Evolutionary conservation across 2,797 vertebrate genomes (phyloP), one percentile per base, ranked within the genome.

Genomic region (Acrocephalus scirpaceus): DNA sequence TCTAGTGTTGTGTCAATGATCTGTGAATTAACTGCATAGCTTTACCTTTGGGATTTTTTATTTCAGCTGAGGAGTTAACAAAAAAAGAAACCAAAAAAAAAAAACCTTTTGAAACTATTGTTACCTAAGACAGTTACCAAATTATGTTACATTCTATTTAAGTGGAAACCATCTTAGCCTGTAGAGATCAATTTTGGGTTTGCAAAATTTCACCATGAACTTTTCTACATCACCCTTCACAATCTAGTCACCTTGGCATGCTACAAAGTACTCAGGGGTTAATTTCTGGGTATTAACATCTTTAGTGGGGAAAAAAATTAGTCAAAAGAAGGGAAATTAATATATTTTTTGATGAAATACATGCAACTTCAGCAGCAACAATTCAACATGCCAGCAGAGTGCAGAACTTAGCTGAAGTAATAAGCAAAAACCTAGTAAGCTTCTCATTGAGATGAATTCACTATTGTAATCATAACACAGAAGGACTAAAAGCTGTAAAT

Each of bases 41-140:
- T 71, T 61, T 53, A 45, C 20, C 7, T 66, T n/a, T 34, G 20
- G 11, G 19, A 16, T n/a, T 40, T 53, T 65, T 13, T 6, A 29
- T 77, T 84, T 64, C 29, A 70, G 26, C 10, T 36, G 26, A 75
- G 21, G 18, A 2, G 0, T 6, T 47, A 67, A 77, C 8, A 62
- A 66, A 76, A 51, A 71, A 62, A 29, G 3, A 57, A 48, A 34
- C 10, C 9, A 45, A 48, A 58, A 53, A 47, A 58, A 53, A 47
- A 34, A 32, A 38, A 6, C 2, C 13, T 38, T 6, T 2, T 34
- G 54, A 69, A 14, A 4, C 2, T 5, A 4, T 67, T n/a, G 4
- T 60, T 20, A 19, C 13, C 16, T 11, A 10, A 61, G 16, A 42
- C 19, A 44, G 13, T 18, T 76, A 21, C 7, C 19, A 50, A 74